A percentile compares a stretch with the other conserved stretches of the same genome.
Evolutionary conservation across 1,140 invertebrate species (phyloP).

Genomic region (Vanessa atalanta): DNA sequence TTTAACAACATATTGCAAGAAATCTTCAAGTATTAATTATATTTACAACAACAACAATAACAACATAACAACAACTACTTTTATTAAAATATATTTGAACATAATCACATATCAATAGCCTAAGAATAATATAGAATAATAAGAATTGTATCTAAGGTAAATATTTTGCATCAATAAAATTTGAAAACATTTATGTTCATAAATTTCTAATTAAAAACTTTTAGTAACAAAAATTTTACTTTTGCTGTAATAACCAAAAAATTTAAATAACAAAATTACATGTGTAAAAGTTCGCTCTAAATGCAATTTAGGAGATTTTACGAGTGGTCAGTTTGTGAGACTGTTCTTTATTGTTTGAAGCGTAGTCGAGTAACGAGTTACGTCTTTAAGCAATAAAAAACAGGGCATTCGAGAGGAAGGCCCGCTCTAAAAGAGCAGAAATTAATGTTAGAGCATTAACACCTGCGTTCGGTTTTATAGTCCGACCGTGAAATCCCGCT

Average conservation of each 20-base stretch:
- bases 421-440: slow-evolving; percentile 34
- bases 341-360: slow-evolving; percentile 50
- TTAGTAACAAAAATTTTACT: no score
- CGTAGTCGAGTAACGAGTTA: slow-evolving; percentile 42
- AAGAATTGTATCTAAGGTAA: no score
- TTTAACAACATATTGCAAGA: no score
- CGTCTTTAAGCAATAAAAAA: slow-evolving; percentile 43
- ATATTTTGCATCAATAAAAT: no score
- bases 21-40: no score
- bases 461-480: slow-evolving; percentile 43
- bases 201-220: no score
- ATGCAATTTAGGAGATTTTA: slow-evolving; percentile 53
- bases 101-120: not conserved
- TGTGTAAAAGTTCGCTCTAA: slow-evolving; percentile 32
- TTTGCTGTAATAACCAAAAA: not conserved
- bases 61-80: no score
- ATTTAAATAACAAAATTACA: not conserved
- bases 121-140: no score
- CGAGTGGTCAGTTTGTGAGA: slow-evolving; percentile 50
- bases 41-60: no score
- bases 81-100: not conserved
- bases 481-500: slow-evolving; percentile 23
- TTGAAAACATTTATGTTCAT: no score
- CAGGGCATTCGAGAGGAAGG: slow-evolving; percentile 38
- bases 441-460: slow-evolving; percentile 43